phyloP scores from a whole-genome alignment of 1,140 invertebrate genomes.

The Agrypnia vestita region DNA sequence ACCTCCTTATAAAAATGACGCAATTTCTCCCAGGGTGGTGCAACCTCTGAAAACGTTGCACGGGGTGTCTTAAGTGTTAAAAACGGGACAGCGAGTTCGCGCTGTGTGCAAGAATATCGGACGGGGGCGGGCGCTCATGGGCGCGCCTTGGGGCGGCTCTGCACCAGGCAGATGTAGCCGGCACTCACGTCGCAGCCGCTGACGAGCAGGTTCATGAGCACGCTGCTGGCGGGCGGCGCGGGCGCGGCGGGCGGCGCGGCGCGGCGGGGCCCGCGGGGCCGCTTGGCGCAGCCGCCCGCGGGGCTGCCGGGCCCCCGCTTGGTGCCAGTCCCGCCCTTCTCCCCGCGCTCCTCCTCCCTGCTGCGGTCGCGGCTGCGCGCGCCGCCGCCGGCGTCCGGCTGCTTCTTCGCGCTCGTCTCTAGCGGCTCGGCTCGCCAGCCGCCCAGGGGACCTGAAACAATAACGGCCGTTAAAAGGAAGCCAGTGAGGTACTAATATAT shows the following conservation, averaged over 20 bases:
- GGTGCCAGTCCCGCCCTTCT: conserved; percentile 41
- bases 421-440: conserved; percentile 38
- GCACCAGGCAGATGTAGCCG: conserved; percentile 88
- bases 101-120: too few relatives aligned
- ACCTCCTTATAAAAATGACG: too few relatives aligned
- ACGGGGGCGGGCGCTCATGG: conserved; percentile 53
- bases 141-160: conserved; percentile 74
- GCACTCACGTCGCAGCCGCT: conserved; percentile 93
- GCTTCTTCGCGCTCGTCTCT: conserved; percentile 29
- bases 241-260: conserved; percentile 65
- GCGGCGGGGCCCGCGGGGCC: conserved; percentile 52
- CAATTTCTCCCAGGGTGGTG: too few relatives aligned
- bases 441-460: conserved; percentile 40
- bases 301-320: conserved; percentile 30
- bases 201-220: conserved; percentile 92
- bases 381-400: neutral
- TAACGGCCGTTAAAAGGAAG: neutral
- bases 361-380: neutral
- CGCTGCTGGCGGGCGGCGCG: conserved; percentile 78
- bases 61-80: too few relatives aligned
- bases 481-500: too few relatives aligned
- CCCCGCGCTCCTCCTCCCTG: conserved; percentile 60
- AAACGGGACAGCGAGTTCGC: too few relatives aligned
- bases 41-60: too few relatives aligned
- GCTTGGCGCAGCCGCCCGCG: conserved; percentile 52